Base-by-base conservation (phyloP, 2,797 vertebrate species). In the Gobio occitaniae region DNA sequence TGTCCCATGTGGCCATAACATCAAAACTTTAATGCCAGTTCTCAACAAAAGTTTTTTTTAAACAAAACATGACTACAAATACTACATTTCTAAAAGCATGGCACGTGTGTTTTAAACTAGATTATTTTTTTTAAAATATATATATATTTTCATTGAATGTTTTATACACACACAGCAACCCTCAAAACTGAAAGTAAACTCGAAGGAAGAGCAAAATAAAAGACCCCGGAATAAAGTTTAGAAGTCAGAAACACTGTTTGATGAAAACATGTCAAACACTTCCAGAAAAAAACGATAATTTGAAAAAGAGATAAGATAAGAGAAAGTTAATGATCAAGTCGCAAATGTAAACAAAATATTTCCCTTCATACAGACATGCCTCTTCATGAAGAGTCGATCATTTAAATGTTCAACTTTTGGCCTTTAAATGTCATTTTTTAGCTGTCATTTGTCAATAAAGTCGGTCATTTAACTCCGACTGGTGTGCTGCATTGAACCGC, bases 401-500 rank as follows among this genome's bases (percentile, higher is more conserved):
- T 44, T 15, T 41, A 41, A 56, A 61, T 17, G 21, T 25, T 41
- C 4, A 56, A 59, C 5, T 29, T 56, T 41, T 11, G 19, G 0
- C 12, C 3, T 10, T 63, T 72, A 6, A 19, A 47, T 32, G 38
- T 32, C 3, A 72, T 32, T 47, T 25, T 32, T 21, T 61, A 44
- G 25, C 8, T 19, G 29, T 66, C 13, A 41, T 41, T 52, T 75
- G 59, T 75, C 70, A 32, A 44, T 44, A 81, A 56, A 71, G 50
- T 63, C 69, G 44, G 71, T 75, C 63, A 77, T 76, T 44, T 65
- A 78, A 78, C 72, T 65, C 29, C 47, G 41, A 36, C 75, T 61
- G 50, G 32, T 82, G 50, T 80, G 66, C 79, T 54, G 79, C 79
- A 80, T 56, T 80, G 79, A 80, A 70, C 48, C 48, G 79, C 79